Percentiles rank a stretch among this genome's conserved stretches.
These are phyloP conservation scores for Larimichthys crocea DNA, from an alignment of 2,113 vertebrate genomes.

Conservation along the genomic window DNA sequence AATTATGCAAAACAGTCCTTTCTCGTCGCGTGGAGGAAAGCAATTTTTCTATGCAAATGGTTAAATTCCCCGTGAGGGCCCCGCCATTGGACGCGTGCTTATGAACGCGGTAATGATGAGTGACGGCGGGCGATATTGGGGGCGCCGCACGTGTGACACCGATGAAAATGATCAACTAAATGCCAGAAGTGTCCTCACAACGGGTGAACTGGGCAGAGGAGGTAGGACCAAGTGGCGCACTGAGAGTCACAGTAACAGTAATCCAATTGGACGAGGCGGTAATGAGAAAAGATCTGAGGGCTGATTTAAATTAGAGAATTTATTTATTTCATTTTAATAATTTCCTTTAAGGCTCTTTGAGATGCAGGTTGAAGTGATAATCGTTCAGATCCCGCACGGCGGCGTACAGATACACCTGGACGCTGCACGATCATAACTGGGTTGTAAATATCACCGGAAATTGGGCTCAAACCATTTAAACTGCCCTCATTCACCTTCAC, in stretches of 20 bases:
- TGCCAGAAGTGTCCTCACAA: slow-evolving; percentile 86
- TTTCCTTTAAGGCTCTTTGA: slow-evolving; percentile 7
- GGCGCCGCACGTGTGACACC: slow-evolving; percentile 82
- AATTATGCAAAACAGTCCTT: slow-evolving; percentile 89
- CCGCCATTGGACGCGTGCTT: slow-evolving; percentile 75
- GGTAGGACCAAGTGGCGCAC: slow-evolving; percentile 71
- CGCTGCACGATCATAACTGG: not conserved
- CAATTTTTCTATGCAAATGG: slow-evolving; percentile 91
- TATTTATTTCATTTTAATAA: slow-evolving; percentile 39
- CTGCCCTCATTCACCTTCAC: slow-evolving; percentile 1
- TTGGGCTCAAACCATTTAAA: slow-evolving; percentile 19
- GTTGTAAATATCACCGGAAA: slow-evolving; percentile 19
- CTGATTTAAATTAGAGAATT: slow-evolving; percentile 83
- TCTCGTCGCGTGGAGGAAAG: slow-evolving; percentile 83
- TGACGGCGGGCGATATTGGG: slow-evolving; percentile 86
- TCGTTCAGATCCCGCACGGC: not conserved
- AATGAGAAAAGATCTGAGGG: slow-evolving; percentile 83
- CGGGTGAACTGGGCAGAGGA: slow-evolving; percentile 65
- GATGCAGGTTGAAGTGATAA: not conserved
- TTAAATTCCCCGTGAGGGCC: slow-evolving; percentile 86
- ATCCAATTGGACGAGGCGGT: slow-evolving; percentile 83
- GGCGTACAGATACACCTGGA: not conserved
- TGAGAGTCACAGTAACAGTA: slow-evolving; percentile 80
- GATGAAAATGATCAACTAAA: slow-evolving; percentile 88
- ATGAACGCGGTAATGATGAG: slow-evolving; percentile 87